Evolutionary conservation across 2,113 vertebrate species (phyloP).

Genomic region (Cynocephalus volans): DNA sequence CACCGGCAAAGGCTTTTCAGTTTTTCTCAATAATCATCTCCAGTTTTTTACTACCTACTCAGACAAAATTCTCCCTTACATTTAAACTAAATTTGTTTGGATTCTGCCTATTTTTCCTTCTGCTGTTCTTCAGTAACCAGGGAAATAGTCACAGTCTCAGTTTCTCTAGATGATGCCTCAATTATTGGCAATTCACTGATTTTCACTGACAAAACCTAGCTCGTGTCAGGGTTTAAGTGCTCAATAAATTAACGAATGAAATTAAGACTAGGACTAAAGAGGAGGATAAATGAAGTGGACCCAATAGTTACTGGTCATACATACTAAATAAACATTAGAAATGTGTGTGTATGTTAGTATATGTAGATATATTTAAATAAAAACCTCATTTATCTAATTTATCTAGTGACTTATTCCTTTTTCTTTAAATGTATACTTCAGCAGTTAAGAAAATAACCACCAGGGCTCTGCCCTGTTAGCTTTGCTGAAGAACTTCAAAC

Average conservation of each 20-base stretch:
- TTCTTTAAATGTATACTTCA: slow-evolving; percentile 39
- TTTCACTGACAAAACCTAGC: background rate
- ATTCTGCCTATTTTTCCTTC: background rate
- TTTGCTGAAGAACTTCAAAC: slow-evolving; percentile 61
- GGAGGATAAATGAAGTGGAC: background rate
- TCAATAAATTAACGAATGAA: slow-evolving; percentile 55
- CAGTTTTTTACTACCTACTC: slow-evolving; percentile 17
- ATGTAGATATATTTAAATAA: slow-evolving; percentile 36
- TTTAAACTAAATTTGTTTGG: slow-evolving; percentile 48
- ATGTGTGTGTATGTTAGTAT: background rate
- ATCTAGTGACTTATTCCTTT: background rate
- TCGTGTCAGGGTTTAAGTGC: background rate
- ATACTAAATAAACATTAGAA: slow-evolving; percentile 16
- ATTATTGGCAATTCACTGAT: slow-evolving; percentile 9
- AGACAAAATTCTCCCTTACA: slow-evolving; percentile 39
- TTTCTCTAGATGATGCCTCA: background rate
- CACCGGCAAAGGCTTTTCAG: background rate
- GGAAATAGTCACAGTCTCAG: background rate
- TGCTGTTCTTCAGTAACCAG: background rate
- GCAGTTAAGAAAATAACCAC: slow-evolving; percentile 27
- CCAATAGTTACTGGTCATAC: background rate
- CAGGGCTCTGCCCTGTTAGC: background rate
- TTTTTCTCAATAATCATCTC: background rate
- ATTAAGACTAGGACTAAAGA: background rate
- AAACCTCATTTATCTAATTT: slow-evolving; percentile 24